phyloP scores from a whole-genome alignment of 1,140 invertebrate genomes.

The Drosophila setifemur region DNA sequence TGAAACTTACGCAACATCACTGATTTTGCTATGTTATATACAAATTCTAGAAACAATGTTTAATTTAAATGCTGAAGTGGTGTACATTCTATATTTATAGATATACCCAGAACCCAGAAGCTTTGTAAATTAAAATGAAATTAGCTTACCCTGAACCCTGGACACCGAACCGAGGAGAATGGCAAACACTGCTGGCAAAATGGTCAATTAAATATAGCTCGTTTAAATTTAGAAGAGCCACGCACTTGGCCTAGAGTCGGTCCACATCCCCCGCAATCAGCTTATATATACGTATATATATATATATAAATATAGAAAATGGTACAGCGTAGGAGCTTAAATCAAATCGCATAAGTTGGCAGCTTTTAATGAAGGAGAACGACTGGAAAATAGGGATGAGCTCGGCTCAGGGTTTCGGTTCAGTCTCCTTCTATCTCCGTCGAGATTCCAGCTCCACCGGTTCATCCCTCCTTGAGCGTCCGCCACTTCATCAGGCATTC shows the following conservation, averaged over 20 bases:
- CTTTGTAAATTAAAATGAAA: no score
- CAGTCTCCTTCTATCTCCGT: not conserved
- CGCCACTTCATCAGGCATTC: conserved; percentile 24
- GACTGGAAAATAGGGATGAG: conserved; percentile 1
- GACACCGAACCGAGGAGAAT: not conserved
- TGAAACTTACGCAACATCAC: no score
- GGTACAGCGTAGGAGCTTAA: conserved; percentile 50
- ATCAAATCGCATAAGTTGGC: conserved; percentile 73
- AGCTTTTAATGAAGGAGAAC: conserved; percentile 63
- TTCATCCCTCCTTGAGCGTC: not conserved
- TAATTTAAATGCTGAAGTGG: no score
- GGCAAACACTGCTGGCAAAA: no score
- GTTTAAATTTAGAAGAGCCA: conserved; percentile 22
- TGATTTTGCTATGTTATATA: no score
- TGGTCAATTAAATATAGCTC: conserved; percentile 20
- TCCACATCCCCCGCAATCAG: not conserved
- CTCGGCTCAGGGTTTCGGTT: not conserved
- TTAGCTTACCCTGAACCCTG: no score
- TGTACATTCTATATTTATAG: no score
- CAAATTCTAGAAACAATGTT: no score
- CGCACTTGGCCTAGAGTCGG: conserved; percentile 1
- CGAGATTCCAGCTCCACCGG: no score
- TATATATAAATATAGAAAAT: conserved; percentile 1
- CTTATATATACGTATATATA: conserved; percentile 7
- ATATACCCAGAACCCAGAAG: no score